Evolutionary conservation across 2,113 vertebrate species (phyloP).

Genomic region (Muntiacus reevesi): DNA sequence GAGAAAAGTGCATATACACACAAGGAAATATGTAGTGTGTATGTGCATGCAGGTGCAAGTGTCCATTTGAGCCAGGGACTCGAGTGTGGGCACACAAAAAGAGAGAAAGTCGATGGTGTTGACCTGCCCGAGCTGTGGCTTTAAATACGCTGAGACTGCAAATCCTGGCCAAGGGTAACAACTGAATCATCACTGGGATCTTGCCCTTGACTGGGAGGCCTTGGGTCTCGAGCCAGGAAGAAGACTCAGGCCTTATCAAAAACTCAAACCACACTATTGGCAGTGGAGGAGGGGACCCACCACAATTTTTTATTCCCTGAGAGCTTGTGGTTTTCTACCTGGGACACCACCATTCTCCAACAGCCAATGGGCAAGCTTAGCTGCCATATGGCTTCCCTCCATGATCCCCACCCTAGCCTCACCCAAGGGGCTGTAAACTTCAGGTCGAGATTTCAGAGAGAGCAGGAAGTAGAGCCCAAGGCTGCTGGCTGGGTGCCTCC

Average conservation of each 20-base stretch:
- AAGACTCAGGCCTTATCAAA: background rate
- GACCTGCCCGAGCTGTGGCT: background rate
- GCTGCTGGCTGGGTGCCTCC: background rate
- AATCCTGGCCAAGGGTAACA: background rate
- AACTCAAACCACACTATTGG: background rate
- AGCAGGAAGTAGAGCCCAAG: background rate
- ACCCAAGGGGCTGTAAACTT: background rate
- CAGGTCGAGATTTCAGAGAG: background rate
- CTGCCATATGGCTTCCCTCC: background rate
- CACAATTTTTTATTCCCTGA: background rate
- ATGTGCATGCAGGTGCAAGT: accelerated
- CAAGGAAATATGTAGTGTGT: too few species aligned
- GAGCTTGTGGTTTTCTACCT: background rate
- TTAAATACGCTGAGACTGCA: background rate
- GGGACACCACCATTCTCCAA: background rate
- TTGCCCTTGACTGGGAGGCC: slow-evolving; percentile 21
- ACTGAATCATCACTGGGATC: background rate
- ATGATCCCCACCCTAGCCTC: too few species aligned
- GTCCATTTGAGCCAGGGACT: background rate
- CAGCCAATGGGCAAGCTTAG: background rate
- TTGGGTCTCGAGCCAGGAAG: background rate
- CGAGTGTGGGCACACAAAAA: accelerated
- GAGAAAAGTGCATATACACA: background rate
- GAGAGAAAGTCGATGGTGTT: background rate
- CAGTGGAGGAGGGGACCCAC: background rate